Base-by-base conservation (phyloP, 2,113 vertebrate genomes). In the Vulpes vulpes region DNA sequence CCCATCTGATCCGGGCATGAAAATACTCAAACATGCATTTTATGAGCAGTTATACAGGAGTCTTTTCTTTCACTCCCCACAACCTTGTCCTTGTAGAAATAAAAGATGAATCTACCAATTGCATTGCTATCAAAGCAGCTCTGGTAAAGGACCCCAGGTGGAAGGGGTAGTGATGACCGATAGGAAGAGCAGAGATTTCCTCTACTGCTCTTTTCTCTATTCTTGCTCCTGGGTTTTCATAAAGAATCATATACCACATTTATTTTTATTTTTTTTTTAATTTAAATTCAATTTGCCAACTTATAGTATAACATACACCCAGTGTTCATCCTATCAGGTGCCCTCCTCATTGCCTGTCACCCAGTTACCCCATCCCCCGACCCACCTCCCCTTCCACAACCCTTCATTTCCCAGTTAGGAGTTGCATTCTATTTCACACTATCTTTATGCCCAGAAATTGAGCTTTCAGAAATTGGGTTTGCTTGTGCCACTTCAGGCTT, bases 401-500 rank as follows among this genome's bases (percentile, higher is more conserved):
- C 43, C 43, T 43, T 43, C 1, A 5, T 43, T 43, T 43, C 43
- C 43, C 43, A 43, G 5, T 5, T 43, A 43, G 43, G 43, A 43
- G 43, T 43, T 2, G 6, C 55, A 49, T 86, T 94, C 89, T 89
- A 69, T 92, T 97, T 90, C 10, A 64, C 95, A 84, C 38, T 76
- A 25, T 64, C 43, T 79, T 88, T 76, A 38, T 11, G 88, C 35
- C 5, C 55, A 55, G 62, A 85, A 85, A 88, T 76, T 35, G 35
- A 92, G 60, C 80, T 94, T 96, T 94, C 60, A 59, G 53, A 96
- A 96, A 91, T 91, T 0, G 3, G 25, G 22, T 59, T 96, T 88
- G 84, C 78, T 93, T 93, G 30, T 84, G 89, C 81, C 74, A 79
- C 73, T 64, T 94, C 32, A 84, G 69, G 90, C 81, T 91, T 88